These are phyloP conservation scores for Salvelinus namaycush DNA, from an alignment of 2,113 vertebrate species.

Conservation along the genomic window DNA sequence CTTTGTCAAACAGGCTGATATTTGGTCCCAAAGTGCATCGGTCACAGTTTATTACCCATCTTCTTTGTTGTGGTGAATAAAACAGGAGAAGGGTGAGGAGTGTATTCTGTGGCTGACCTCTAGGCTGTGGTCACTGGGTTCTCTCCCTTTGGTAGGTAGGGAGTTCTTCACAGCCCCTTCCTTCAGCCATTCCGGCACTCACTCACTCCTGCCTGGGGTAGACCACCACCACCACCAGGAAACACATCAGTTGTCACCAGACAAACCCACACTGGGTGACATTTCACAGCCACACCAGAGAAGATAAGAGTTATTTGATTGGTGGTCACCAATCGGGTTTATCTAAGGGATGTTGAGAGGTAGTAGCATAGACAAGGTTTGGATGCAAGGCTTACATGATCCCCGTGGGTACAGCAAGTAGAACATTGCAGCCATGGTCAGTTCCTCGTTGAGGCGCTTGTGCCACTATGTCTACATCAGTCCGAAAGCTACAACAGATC, in stretches of 20 bases:
- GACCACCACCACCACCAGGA: neutral
- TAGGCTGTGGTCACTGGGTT: constrained; percentile 54
- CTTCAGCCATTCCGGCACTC: neutral
- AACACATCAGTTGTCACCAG: neutral
- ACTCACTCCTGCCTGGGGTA: neutral
- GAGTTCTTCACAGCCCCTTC: constrained; percentile 35
- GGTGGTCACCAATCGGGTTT: neutral
- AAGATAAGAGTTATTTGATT: neutral
- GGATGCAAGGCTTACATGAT: neutral
- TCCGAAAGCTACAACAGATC: neutral
- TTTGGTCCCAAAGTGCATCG: constrained; percentile 30
- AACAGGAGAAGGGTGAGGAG: constrained; percentile 30
- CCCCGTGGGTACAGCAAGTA: neutral
- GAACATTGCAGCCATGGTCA: neutral
- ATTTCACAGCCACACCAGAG: neutral
- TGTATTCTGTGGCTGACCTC: constrained; percentile 65
- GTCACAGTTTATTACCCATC: constrained; percentile 43
- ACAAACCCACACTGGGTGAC: neutral
- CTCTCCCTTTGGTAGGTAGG: constrained; percentile 32
- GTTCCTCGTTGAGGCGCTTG: neutral
- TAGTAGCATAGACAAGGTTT: neutral
- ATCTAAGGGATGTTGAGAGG: neutral
- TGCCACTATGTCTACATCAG: neutral
- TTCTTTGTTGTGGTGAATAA: constrained; percentile 60
- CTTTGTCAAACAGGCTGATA: too few relatives aligned